Base-by-base conservation (phyloP, 2,888 invertebrate genomes). In the Euproctis similis region DNA sequence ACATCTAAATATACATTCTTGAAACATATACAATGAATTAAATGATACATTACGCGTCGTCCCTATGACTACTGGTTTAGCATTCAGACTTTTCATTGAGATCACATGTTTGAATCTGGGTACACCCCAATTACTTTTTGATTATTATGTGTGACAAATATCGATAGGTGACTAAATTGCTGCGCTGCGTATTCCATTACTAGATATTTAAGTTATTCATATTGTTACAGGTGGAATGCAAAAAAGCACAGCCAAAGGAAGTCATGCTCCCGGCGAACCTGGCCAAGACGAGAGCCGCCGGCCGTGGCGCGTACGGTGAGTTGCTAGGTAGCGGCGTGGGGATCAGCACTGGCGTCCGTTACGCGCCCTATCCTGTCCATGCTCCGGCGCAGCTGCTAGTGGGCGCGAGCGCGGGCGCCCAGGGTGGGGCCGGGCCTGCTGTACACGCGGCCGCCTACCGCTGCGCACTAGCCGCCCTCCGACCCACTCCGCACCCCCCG, bases 181-280 rank as follows among this genome's bases (percentile, higher is more conserved):
- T n/a, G n/a, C n/a, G n/a, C n/a, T n/a, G n/a, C n/a, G n/a, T n/a
- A n/a, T n/a, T n/a, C n/a, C n/a, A n/a, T n/a, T n/a, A n/a, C n/a
- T n/a, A n/a, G n/a, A n/a, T n/a, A n/a, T 19, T 19, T 2, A 23
- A 18, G 12, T 4, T 5, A 8, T 28, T 30, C 24, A 24, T 27
- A 22, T 77, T 72, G 69, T 81, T 81, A 21, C 88, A 98, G 98
- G 98, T 98, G 87, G 98, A 98, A 89, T 98, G 98, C 89, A 98
- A 98, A 91, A 98, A 98, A 87, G 99, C 99, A 71, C 99, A 99
- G 87, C 99, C 99, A 48, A 99, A 99, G 89, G 99, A 99, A 89
- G 98, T 99, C 66, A 99, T 99, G 99, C 91, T 98, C 72, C 98
- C 98, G 65, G 94, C 95, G 59, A 96, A 95, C 85, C 87, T 96